Base-by-base conservation (phyloP, 2,888 invertebrate genomes). In the Pyrgus malvae region DNA sequence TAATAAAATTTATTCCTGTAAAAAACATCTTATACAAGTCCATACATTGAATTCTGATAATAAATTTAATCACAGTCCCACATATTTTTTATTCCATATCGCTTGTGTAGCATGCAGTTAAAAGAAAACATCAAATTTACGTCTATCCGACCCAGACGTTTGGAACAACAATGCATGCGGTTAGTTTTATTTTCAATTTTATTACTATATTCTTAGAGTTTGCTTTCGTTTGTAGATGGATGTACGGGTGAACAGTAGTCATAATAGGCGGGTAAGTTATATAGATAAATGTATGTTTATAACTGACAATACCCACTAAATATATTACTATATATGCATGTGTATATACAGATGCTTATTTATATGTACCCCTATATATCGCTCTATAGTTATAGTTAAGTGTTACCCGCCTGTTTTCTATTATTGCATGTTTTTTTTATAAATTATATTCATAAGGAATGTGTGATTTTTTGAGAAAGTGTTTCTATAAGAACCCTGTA, bases 161-260 rank as follows among this genome's bases (percentile, higher is more conserved):
- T 12, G 17, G 21, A 29, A 38, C 21, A 29, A 62, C 64, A 56
- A 59, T 66, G 67, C 66, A 66, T 70, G 64, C 59, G 58, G 51
- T 62, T 61, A 62, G 70, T 64, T 69, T 68, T 59, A 65, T 68
- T 67, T 68, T 68, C 27, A 42, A 48, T 25, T 55, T 67, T 64
- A 68, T 57, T 72, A 71, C 69, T 76, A 73, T 72, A 76, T 78
- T 79, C 71, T 83, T 84, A 87, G 84, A 78, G 77, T 84, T 83
- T 88, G 80, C 82, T 90, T 86, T 90, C 83, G 78, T 90, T 91
- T 90, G 87, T 91, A 91, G 91, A 91, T 91, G 90, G 91, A 91
- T 89, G 90, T 81, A 72, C 87, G 91, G 83, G 85, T 86, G 87
- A 90, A 85, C 90, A 90, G 78, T 91, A 90, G 83, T 87, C 90